Conservation (phyloP, 2,797 vertebrate species). For the Oreochromis mossambicus region DNA sequence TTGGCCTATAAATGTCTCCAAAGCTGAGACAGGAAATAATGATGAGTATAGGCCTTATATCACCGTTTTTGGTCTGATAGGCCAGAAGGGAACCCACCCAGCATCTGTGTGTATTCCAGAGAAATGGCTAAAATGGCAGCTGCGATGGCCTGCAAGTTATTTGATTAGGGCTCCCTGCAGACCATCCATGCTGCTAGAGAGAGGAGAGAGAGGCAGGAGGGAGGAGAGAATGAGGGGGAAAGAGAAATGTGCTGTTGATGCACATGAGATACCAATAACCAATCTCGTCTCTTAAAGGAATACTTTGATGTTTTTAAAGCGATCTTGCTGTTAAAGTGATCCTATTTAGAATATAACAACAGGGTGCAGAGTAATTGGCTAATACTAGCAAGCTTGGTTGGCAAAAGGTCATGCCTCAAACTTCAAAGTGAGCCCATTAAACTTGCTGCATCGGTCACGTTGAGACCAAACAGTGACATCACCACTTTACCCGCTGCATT, state of each 20-base stretch:
- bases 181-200: slow-evolving; percentile 18
- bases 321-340: not conserved
- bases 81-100: slow-evolving; percentile 48
- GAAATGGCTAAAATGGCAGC: slow-evolving; percentile 55
- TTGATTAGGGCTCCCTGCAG: slow-evolving; percentile 85
- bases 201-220: not conserved
- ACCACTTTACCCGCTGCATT: not conserved
- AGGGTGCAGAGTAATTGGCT: not conserved
- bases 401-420: not conserved
- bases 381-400: not conserved
- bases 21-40: slow-evolving; percentile 57
- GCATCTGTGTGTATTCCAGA: slow-evolving; percentile 52
- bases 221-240: not conserved
- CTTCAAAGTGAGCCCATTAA: not conserved
- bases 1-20: slow-evolving; percentile 59
- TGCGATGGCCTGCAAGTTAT: slow-evolving; percentile 72
- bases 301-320: not conserved
- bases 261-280: not conserved
- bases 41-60: slow-evolving; percentile 56
- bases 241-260: not conserved
- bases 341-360: not conserved
- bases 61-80: slow-evolving; percentile 48
- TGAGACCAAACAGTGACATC: not conserved
- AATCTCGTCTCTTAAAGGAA: slow-evolving; percentile 8
- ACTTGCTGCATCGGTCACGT: fast-evolving